These are phyloP conservation scores for human DNA, from an alignment of 2,113 vertebrate species.

Conservation along the genomic window DNA sequence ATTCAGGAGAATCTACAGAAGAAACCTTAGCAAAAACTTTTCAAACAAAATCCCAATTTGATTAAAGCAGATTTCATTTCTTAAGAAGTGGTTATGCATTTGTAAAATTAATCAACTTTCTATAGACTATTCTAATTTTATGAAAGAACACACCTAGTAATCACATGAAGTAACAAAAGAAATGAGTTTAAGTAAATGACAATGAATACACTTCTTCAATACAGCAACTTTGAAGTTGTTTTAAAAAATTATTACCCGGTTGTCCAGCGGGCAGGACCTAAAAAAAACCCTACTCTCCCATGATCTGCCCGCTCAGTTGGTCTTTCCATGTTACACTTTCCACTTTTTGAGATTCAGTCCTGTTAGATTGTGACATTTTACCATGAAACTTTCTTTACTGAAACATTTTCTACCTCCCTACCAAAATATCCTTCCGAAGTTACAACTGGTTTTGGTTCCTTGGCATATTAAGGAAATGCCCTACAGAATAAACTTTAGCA, in stretches of 20 bases:
- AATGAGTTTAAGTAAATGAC: not conserved
- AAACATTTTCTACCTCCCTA: not conserved
- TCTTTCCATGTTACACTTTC: not conserved
- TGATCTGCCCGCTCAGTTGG: not conserved
- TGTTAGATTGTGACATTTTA: not conserved
- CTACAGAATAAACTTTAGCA: not conserved
- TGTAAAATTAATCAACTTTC: slow-evolving; percentile 47
- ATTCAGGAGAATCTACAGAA: not conserved
- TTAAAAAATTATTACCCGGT: not conserved
- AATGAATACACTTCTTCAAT: not conserved
- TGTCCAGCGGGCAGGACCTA: not conserved
- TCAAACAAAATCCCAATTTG: slow-evolving; percentile 32
- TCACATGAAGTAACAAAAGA: not conserved
- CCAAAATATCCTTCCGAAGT: not conserved
- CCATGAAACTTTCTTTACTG: not conserved
- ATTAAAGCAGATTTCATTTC: not conserved
- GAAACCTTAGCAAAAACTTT: slow-evolving; percentile 22
- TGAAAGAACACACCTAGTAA: not conserved
- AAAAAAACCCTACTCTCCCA: not conserved
- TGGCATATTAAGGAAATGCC: not conserved
- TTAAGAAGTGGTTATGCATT: slow-evolving; percentile 33
- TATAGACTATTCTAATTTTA: not conserved
- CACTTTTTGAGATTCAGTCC: not conserved
- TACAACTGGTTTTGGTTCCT: slow-evolving; percentile 10
- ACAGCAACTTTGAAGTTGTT: not conserved